Percentiles rank a stretch among this genome's conserved stretches.
Evolutionary conservation across 2,797 vertebrate species (phyloP).

Genomic region (Ctenopoma multispine): DNA sequence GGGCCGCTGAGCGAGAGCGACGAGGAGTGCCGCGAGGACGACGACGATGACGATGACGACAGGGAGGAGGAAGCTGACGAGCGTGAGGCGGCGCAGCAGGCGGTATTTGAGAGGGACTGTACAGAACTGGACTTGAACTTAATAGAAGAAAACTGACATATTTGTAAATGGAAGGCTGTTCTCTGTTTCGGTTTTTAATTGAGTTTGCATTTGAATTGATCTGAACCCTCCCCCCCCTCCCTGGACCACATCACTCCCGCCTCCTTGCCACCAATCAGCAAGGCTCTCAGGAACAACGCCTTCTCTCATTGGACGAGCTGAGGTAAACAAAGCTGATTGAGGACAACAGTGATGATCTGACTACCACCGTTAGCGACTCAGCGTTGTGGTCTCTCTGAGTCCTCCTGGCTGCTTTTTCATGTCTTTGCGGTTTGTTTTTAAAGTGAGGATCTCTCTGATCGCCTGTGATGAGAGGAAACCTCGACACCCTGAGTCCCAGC

Average conservation of each 20-base stretch:
- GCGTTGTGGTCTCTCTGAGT: conserved; percentile 7
- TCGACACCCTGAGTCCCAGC: conserved; percentile 12
- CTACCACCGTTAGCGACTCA: conserved; percentile 45
- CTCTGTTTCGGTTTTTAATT: conserved; percentile 46
- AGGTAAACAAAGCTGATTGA: conserved; percentile 60
- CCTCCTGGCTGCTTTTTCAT: conserved; percentile 17
- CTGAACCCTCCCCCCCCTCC: conserved; percentile 55
- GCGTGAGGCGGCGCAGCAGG: conserved; percentile 83
- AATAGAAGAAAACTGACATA: conserved; percentile 92
- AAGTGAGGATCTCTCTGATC: conserved; percentile 1
- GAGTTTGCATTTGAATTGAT: conserved; percentile 50
- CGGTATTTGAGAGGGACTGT: conserved; percentile 93
- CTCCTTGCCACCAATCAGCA: conserved; percentile 77
- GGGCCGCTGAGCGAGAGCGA: conserved; percentile 92
- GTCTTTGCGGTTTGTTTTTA: neutral
- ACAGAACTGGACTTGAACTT: conserved; percentile 94
- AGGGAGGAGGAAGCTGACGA: conserved; percentile 74
- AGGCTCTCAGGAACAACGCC: conserved; percentile 86
- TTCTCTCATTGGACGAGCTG: conserved; percentile 77
- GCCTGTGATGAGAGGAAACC: conserved; percentile 12
- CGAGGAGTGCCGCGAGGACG: conserved; percentile 84
- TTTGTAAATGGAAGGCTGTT: conserved; percentile 75
- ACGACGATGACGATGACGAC: conserved; percentile 76
- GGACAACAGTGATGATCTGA: conserved; percentile 79
- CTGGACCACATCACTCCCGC: conserved; percentile 50